Percentiles rank a stretch among this genome's conserved stretches.
These are phyloP conservation scores for Zosterops japonicus DNA, from an alignment of 2,113 vertebrate genomes.

Conservation along the genomic window DNA sequence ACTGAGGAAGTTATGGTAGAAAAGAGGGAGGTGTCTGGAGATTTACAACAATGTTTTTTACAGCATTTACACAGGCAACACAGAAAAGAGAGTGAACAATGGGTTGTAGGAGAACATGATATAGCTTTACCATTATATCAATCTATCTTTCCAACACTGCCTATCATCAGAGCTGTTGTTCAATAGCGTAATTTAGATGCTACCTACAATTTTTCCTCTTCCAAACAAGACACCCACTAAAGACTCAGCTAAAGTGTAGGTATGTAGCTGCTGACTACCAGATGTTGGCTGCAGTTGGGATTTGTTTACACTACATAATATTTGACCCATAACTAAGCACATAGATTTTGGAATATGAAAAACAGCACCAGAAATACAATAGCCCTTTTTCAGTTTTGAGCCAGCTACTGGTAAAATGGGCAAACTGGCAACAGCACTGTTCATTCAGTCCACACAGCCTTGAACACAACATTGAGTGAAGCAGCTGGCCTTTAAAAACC, in stretches of 20 bases:
- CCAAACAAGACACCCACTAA: background rate
- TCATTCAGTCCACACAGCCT: background rate
- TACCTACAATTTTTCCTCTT: background rate
- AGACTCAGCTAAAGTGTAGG: background rate
- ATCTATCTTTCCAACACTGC: background rate
- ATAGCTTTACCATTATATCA: background rate
- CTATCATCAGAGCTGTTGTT: background rate
- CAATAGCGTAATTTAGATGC: background rate
- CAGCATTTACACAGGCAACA: background rate
- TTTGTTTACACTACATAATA: background rate
- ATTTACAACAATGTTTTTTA: background rate
- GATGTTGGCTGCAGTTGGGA: background rate
- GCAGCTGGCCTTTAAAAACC: background rate
- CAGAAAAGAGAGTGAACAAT: background rate
- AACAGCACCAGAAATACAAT: background rate
- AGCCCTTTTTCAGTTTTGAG: background rate
- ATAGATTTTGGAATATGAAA: background rate
- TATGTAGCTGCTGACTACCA: background rate
- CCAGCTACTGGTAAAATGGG: background rate
- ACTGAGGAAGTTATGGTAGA: background rate
- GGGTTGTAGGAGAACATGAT: background rate
- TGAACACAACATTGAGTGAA: background rate
- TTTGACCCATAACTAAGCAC: background rate
- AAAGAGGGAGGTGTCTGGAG: slow-evolving; percentile 50
- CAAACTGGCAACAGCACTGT: background rate